Evolutionary conservation across 2,797 vertebrate species (phyloP).

Genomic region (Pseudopleuronectes americanus): DNA sequence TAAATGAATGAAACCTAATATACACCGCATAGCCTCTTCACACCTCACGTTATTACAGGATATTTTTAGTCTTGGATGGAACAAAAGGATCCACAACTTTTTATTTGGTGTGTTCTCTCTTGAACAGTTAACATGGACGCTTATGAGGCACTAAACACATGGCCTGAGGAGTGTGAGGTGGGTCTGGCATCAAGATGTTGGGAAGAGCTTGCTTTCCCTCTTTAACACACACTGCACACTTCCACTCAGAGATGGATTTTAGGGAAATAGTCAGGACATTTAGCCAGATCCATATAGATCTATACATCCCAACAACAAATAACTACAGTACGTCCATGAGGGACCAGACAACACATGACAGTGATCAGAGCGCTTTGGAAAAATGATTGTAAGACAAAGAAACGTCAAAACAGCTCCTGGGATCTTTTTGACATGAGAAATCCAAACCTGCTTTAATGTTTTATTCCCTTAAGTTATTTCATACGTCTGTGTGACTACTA

Average conservation of each 20-base stretch:
- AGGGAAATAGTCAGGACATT: neutral
- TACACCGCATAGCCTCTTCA: too few species aligned
- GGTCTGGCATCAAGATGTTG: conserved; percentile 33
- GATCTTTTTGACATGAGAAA: neutral
- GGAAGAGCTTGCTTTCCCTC: conserved; percentile 12
- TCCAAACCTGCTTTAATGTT: neutral
- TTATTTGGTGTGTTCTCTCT: too few species aligned
- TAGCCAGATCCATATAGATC: neutral
- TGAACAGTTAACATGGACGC: too few species aligned
- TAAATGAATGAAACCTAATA: too few species aligned
- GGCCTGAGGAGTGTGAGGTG: conserved; percentile 9
- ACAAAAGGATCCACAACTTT: neutral
- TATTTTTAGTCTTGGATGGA: neutral
- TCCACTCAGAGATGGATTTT: neutral
- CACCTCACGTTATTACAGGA: too few species aligned
- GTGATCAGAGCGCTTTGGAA: neutral
- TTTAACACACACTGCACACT: conserved; percentile 10
- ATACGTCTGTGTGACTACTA: neutral
- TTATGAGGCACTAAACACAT: too few species aligned
- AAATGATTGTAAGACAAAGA: neutral
- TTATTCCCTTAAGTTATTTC: neutral
- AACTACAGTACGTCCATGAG: neutral
- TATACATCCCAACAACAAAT: neutral
- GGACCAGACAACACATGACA: neutral
- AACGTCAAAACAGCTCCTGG: neutral